A percentile compares a stretch with the other conserved stretches of the same genome.
phyloP scores from a whole-genome alignment of 92 coral and sea anemone species.

The Muricea muricata region DNA sequence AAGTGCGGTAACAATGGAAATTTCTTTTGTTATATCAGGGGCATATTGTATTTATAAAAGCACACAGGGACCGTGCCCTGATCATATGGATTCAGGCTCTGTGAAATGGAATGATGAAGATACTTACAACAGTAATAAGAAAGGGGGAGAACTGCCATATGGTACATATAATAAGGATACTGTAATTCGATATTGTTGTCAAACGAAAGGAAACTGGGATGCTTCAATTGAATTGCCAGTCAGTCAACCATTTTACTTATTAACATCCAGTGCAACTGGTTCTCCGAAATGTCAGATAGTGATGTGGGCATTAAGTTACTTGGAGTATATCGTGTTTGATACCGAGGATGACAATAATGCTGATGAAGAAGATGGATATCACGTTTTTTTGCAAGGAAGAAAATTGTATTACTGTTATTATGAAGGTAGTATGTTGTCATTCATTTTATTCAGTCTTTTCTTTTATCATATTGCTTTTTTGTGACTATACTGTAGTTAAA shows the following conservation, averaged over 20 bases:
- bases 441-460: background rate
- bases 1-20: too few relatives aligned
- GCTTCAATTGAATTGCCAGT: constrained; percentile 22
- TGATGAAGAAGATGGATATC: background rate
- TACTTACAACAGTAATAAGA: background rate
- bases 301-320: constrained; percentile 24
- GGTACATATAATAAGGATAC: constrained; percentile 14
- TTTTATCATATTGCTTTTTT: too few relatives aligned
- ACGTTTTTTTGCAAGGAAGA: background rate
- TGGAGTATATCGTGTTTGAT: constrained; percentile 38
- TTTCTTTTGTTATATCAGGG: background rate
- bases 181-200: constrained; percentile 13
- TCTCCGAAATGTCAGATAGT: constrained; percentile 38
- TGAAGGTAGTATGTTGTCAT: constrained; percentile 33
- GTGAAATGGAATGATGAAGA: constrained; percentile 40
- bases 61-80: background rate
- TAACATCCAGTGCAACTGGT: background rate
- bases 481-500: too few relatives aligned
- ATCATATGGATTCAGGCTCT: background rate
- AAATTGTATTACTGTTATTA: constrained; percentile 21
- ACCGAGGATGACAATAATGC: background rate
- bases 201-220: constrained; percentile 13
- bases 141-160: constrained; percentile 12
- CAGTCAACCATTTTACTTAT: constrained; percentile 11
- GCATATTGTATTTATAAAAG: constrained; percentile 34